These are phyloP conservation scores for Leucopsar rothschildi DNA, from an alignment of 2,113 vertebrate genomes.

Conservation along the genomic window DNA sequence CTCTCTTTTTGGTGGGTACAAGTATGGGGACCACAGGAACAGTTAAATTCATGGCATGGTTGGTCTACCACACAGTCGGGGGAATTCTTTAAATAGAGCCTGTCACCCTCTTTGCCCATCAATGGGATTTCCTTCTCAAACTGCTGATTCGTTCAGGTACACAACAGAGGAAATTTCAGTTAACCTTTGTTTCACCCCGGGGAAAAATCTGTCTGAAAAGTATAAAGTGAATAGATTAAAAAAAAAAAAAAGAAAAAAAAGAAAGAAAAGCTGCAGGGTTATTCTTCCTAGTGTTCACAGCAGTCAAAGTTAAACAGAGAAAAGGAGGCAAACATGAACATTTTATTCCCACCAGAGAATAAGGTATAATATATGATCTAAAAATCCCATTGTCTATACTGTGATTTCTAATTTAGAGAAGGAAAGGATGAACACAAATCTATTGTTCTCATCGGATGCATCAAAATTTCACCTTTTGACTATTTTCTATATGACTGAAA, in stretches of 20 bases:
- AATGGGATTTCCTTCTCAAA: conserved; percentile 84
- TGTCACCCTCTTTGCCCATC: conserved; percentile 83
- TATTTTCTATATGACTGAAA: conserved; percentile 8
- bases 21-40: conserved; percentile 82
- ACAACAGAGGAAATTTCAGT: conserved; percentile 86
- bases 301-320: conserved; percentile 73
- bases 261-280: conserved; percentile 67
- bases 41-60: conserved; percentile 85
- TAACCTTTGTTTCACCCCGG: conserved; percentile 87
- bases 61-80: conserved; percentile 83
- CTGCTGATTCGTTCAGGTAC: conserved; percentile 88
- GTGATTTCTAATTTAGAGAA: conserved; percentile 64
- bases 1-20: conserved; percentile 76
- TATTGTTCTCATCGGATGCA: background rate
- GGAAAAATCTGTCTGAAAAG: conserved; percentile 82
- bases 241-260: conserved; percentile 47
- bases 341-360: conserved; percentile 70
- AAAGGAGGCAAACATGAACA: conserved; percentile 63
- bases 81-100: conserved; percentile 86
- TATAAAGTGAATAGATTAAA: conserved; percentile 80
- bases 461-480: conserved; percentile 30
- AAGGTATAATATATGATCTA: conserved; percentile 63
- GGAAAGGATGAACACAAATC: conserved; percentile 32
- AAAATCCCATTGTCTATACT: conserved; percentile 41
- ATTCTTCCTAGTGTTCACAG: conserved; percentile 72